Percentiles rank a stretch among this genome's conserved stretches.
Conservation (phyloP, 2,888 invertebrate genomes). For the Lepas anatifera region DNA sequence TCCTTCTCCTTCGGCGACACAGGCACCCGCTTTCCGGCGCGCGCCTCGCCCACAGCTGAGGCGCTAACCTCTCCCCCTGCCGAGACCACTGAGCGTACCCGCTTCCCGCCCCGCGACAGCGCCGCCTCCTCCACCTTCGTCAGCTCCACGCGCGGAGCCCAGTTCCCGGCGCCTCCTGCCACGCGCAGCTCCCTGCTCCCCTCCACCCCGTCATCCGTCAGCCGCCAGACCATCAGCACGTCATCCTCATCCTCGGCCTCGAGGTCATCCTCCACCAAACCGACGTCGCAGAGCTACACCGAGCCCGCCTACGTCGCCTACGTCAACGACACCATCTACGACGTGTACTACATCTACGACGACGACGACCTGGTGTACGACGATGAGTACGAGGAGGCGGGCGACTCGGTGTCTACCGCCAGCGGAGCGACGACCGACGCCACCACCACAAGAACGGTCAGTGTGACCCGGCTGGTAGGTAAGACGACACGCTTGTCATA, state of each 20-base stretch:
- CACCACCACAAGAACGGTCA: not conserved
- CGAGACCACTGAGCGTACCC: too few relatives aligned
- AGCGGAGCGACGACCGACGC: not conserved
- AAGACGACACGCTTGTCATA: too few relatives aligned
- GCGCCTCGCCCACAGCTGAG: not conserved
- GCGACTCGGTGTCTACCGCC: not conserved
- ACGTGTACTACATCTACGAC: constrained; percentile 13
- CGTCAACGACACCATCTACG: constrained; percentile 12
- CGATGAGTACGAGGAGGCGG: not conserved
- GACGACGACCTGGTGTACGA: constrained; percentile 9
- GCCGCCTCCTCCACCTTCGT: not conserved
- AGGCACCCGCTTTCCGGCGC: not conserved
- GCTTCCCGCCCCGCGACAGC: not conserved
- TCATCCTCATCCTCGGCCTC: too few relatives aligned
- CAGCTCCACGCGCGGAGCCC: too few relatives aligned
- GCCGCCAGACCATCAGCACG: not conserved
- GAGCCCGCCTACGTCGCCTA: constrained; percentile 6
- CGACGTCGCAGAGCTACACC: not conserved
- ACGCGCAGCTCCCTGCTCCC: not conserved
- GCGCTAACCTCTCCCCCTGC: too few relatives aligned
- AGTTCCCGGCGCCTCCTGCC: not conserved
- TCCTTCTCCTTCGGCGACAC: constrained; percentile 12
- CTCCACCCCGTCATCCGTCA: not conserved
- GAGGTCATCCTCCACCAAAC: not conserved
- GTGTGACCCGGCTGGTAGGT: too few relatives aligned